Evolutionary conservation across 30 jellyfish, hydroid and myxozoan species (phyloP), one percentile per base, ranked within the genome.

Genomic region (Haliclystus octoradiatus): DNA sequence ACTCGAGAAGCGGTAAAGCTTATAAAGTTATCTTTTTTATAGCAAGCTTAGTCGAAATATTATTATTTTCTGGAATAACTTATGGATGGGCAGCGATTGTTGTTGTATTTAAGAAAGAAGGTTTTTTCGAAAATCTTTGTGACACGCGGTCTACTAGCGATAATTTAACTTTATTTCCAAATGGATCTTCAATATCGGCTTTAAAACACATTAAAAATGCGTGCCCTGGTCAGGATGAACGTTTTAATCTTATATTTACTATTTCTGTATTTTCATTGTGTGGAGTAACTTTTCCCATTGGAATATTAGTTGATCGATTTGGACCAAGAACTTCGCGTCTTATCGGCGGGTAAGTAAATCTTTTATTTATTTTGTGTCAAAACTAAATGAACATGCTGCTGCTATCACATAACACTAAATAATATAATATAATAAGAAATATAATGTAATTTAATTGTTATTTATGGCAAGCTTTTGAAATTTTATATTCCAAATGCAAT

Each of bases 21-120:
- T 40, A 40, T 19, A 19, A 19, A 9, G 29, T 60, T 1, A 27
- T 66, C 1, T 49, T 49, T 66, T 73, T 80, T 69, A 30, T 80
- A 4, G 3, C 31, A 5, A n/a, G 85, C 2, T 35, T 80, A 19
- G 23, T 80, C 5, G 93, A 80, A 66, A 52, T 80, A 23, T 49
- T 80, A 68, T 76, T 80, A 9, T 28, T 64, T 31, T 80, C 93
- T 1, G 93, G 93, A 12, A 80, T 80, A 19, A 86, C 94, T 0
- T 86, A 79, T 35, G 96, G 96, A 29, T 86, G 96, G 96, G 87
- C 96, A 22, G 65, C 85, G 2, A 74, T 86, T 13, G 88, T 67
- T 15, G 71, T 32, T 49, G 96, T 86, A 19, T 86, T 86, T 50
- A 66, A 69, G 40, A 32, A 32, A 26, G 88, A 73, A 35, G 78